phyloP scores from a whole-genome alignment of 2,888 invertebrate genomes.

The Lycia hirtaria region DNA sequence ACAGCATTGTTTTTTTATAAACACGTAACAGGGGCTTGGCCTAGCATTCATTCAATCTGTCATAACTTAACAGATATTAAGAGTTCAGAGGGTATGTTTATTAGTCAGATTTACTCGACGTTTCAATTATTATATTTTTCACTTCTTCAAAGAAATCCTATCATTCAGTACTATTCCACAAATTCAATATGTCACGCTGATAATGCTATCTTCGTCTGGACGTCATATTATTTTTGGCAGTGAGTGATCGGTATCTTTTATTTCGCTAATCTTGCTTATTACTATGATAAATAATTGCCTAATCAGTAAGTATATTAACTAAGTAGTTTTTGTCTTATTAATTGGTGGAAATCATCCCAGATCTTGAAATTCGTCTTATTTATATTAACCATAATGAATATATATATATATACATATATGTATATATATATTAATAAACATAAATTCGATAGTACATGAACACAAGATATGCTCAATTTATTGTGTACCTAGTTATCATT shows the following conservation, averaged over 20 bases:
- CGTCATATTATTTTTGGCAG: slow-evolving; percentile 36
- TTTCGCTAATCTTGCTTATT: slow-evolving; percentile 9
- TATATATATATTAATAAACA: no score
- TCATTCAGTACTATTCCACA: slow-evolving; percentile 35
- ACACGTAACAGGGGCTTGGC: slow-evolving; percentile 37
- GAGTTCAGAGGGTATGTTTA: slow-evolving; percentile 37
- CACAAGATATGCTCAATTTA: no score
- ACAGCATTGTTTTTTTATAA: slow-evolving; percentile 26
- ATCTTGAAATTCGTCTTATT: no score
- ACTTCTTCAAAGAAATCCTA: slow-evolving; percentile 24
- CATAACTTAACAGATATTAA: slow-evolving; percentile 16
- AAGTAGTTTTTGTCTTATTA: slow-evolving; percentile 6
- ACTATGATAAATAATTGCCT: no score
- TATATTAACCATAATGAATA: no score
- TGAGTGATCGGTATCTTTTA: slow-evolving; percentile 23
- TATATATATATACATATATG: no score
- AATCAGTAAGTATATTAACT: no score
- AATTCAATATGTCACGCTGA: slow-evolving; percentile 29
- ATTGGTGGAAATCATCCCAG: no score
- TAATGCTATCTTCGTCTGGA: slow-evolving; percentile 29
- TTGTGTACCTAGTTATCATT: no score
- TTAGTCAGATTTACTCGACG: slow-evolving; percentile 11
- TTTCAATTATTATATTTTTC: no score
- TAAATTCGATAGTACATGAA: no score
- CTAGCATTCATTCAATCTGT: slow-evolving; percentile 20